Conservation (phyloP, 1,140 invertebrate genomes). For the Platyura marginata region DNA sequence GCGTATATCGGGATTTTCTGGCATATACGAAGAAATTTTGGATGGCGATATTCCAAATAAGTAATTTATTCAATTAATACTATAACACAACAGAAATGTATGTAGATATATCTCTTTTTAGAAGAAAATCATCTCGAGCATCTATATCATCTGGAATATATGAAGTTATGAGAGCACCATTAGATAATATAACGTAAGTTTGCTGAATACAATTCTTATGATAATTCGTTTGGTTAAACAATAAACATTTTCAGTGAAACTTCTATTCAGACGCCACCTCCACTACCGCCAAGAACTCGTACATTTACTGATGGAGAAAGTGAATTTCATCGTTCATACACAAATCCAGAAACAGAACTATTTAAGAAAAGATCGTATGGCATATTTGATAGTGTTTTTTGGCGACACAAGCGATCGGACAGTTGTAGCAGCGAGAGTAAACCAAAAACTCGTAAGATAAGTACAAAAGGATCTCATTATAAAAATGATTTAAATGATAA, state of each 20-base stretch:
- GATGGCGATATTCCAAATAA: constrained; percentile 10
- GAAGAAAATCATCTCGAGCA: constrained; percentile 7
- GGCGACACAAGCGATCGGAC: constrained; percentile 3
- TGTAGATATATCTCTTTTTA: too few species aligned
- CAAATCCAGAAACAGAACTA: constrained; percentile 20
- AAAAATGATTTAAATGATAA: too few species aligned
- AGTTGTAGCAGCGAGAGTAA: too few species aligned
- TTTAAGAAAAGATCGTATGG: constrained; percentile 21
- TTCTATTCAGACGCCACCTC: constrained; percentile 10
- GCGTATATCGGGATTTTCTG: constrained; percentile 11
- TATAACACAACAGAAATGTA: too few species aligned
- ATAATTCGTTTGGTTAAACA: too few species aligned
- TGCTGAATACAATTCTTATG: too few species aligned
- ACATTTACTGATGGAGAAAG: constrained; percentile 18
- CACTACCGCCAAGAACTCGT: constrained; percentile 16
- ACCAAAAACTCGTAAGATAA: not conserved
- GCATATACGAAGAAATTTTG: constrained; percentile 23
- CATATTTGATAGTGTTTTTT: constrained; percentile 18
- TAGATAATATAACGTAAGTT: too few species aligned
- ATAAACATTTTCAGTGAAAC: too few species aligned
- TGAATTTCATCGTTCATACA: constrained; percentile 10
- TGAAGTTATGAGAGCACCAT: constrained; percentile 19
- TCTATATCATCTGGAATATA: constrained; percentile 23
- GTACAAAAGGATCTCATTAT: not conserved
- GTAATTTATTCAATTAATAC: too few species aligned